Evolutionary conservation across 2,888 invertebrate genomes (phyloP).

Genomic region (Amiota minor): DNA sequence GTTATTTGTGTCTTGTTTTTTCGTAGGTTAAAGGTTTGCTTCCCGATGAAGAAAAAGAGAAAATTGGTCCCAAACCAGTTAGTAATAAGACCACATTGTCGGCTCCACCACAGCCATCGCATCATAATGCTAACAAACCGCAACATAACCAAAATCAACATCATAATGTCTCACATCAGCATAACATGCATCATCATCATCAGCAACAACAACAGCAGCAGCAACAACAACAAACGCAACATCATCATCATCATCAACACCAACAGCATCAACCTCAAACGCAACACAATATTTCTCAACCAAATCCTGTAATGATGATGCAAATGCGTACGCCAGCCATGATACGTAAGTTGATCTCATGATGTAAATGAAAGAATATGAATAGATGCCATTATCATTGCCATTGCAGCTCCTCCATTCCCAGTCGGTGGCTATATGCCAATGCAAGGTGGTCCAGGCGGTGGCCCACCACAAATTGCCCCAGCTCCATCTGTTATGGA

Average conservation of each 20-base stretch:
- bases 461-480: constrained; percentile 63
- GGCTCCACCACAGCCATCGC: constrained; percentile 69
- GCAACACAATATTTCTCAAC: constrained; percentile 64
- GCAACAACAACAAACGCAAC: constrained; percentile 50
- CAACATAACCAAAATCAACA: constrained; percentile 50
- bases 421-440: constrained; percentile 73
- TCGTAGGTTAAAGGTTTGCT: constrained; percentile 85
- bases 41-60: constrained; percentile 96
- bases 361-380: neutral
- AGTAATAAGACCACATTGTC: constrained; percentile 67
- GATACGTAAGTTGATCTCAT: constrained; percentile 68
- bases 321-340: constrained; percentile 73
- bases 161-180: constrained; percentile 46
- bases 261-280: constrained; percentile 50
- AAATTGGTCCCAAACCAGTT: constrained; percentile 93
- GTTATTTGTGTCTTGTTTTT: neutral
- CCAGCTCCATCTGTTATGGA: constrained; percentile 76
- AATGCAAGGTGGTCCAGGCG: constrained; percentile 61
- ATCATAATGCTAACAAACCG: constrained; percentile 51
- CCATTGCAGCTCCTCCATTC: constrained; percentile 73
- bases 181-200: constrained; percentile 55
- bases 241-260: constrained; percentile 46
- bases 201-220: constrained; percentile 53
- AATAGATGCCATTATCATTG: neutral
- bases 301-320: constrained; percentile 73